Percentiles rank a stretch among this genome's conserved stretches.
These are phyloP conservation scores for Petrocephalus microphthalmus DNA, from an alignment of 2,113 vertebrate genomes.

Conservation along the genomic window DNA sequence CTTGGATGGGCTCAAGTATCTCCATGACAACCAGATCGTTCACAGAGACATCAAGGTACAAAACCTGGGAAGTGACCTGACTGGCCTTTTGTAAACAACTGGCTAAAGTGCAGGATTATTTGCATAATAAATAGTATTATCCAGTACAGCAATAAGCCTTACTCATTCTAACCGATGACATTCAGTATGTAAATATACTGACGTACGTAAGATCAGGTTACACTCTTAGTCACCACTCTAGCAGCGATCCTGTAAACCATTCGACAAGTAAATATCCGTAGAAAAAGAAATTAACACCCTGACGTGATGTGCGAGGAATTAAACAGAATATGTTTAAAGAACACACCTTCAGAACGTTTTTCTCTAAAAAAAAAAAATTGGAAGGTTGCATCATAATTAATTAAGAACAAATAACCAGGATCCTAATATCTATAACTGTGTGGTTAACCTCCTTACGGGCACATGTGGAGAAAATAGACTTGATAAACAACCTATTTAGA, in stretches of 20 bases:
- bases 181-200: neutral
- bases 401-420: neutral
- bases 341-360: neutral
- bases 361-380: neutral
- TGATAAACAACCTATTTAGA: neutral
- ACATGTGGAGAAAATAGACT: neutral
- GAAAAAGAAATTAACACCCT: neutral
- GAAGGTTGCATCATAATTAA: neutral
- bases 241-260: neutral
- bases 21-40: constrained; percentile 86
- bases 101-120: neutral
- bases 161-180: neutral
- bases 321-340: neutral
- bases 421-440: neutral
- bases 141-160: neutral
- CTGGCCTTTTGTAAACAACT: neutral
- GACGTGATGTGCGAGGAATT: neutral
- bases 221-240: neutral
- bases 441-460: neutral
- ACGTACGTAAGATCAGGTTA: neutral
- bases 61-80: neutral
- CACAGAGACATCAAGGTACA: constrained; percentile 85
- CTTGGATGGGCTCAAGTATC: constrained; percentile 78
- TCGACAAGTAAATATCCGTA: neutral
- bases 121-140: neutral